Percentiles rank a stretch among this genome's conserved stretches.
These are phyloP conservation scores for Salvelinus alpinus DNA, from an alignment of 2,113 vertebrate genomes.

Conservation along the genomic window DNA sequence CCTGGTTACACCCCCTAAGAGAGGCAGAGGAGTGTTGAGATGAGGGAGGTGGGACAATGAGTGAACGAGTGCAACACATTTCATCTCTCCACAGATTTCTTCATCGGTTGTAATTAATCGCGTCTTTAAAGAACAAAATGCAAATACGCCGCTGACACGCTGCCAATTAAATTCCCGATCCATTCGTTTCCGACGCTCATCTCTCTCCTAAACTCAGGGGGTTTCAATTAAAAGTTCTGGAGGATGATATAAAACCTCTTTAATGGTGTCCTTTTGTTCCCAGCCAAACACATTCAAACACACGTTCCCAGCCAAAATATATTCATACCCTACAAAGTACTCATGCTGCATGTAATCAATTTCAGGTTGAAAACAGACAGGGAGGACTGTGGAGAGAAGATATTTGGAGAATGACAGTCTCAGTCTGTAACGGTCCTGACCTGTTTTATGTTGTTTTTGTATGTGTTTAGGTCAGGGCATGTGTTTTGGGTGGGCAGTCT, in stretches of 20 bases:
- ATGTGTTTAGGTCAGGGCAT: too few species aligned
- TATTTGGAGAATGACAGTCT: conserved; percentile 29
- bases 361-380: conserved; percentile 24
- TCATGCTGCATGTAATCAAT: conserved; percentile 57
- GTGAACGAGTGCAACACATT: conserved; percentile 24
- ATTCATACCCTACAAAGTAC: conserved; percentile 54
- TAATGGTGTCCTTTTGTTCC: conserved; percentile 60
- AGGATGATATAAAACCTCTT: conserved; percentile 54
- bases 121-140: conserved; percentile 70
- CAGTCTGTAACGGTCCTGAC: too few species aligned
- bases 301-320: conserved; percentile 28
- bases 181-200: conserved; percentile 7
- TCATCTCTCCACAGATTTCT: conserved; percentile 59
- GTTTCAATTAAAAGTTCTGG: conserved; percentile 64
- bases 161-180: conserved; percentile 70
- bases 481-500: too few species aligned
- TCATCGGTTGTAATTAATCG: conserved; percentile 67
- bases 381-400: conserved; percentile 18
- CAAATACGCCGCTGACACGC: conserved; percentile 60
- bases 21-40: conserved; percentile 41
- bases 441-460: too few species aligned
- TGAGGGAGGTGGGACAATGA: conserved; percentile 39
- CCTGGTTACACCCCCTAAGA: conserved; percentile 51
- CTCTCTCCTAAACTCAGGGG: conserved; percentile 52
- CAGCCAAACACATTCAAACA: conserved; percentile 26